Conservation (phyloP, 30 jellyfish, hydroid and myxozoan genomes). For the Rhopilema esculentum region DNA sequence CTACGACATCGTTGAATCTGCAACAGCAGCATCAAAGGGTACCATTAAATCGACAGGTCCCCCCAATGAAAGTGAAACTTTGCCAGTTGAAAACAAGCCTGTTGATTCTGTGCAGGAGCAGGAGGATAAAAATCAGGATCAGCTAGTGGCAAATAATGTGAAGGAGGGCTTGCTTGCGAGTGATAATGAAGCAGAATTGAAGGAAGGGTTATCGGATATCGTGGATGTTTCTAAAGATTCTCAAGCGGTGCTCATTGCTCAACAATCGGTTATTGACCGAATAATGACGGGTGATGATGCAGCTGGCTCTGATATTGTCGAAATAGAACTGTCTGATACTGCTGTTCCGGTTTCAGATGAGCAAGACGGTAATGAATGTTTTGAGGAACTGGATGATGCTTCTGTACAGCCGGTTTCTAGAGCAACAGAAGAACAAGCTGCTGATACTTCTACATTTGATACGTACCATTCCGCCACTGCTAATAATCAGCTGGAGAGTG, state of each 20-base stretch:
- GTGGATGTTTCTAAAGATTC: conserved; percentile 16
- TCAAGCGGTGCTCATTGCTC: conserved; percentile 13
- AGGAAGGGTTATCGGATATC: conserved; percentile 12
- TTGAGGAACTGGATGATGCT: not conserved
- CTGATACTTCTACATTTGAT: too few species aligned
- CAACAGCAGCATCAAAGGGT: not conserved
- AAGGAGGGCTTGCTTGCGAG: too few species aligned
- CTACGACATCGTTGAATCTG: conserved; percentile 64
- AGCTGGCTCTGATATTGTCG: conserved; percentile 54
- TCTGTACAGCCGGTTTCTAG: not conserved
- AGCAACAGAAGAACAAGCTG: too few species aligned
- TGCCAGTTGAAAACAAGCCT: not conserved
- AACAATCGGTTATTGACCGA: not conserved
- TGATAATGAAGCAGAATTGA: not conserved
- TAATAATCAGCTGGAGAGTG: not conserved
- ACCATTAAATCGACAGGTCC: not conserved
- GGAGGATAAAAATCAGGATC: not conserved
- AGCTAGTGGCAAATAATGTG: not conserved
- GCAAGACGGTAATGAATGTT: not conserved
- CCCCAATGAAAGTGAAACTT: not conserved
- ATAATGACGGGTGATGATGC: conserved; percentile 21
- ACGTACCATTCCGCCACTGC: too few species aligned
- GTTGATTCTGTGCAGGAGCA: not conserved
- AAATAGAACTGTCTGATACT: conserved; percentile 35
- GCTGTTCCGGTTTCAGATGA: conserved; percentile 3